These are phyloP conservation scores for Drosophila teissieri DNA, from an alignment of 1,140 invertebrate genomes.

Conservation along the genomic window DNA sequence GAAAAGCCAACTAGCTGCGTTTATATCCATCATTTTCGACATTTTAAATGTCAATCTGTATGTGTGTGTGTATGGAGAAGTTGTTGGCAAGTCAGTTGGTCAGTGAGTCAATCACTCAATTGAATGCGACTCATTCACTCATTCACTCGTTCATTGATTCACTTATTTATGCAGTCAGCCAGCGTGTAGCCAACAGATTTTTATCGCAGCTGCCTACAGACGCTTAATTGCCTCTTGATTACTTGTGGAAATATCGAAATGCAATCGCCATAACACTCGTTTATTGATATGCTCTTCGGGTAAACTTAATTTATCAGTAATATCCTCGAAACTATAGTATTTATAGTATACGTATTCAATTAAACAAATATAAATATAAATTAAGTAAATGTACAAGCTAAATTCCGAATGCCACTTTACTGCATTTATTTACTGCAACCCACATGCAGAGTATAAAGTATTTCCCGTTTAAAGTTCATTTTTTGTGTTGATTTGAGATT, in stretches of 20 bases:
- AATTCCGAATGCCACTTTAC: too few relatives aligned
- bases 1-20: conserved; percentile 49
- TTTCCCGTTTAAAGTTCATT: neutral
- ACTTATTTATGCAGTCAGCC: conserved; percentile 56
- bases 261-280: conserved; percentile 6
- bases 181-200: conserved; percentile 71
- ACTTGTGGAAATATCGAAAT: conserved; percentile 48
- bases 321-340: neutral
- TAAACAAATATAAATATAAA: too few relatives aligned
- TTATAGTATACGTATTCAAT: neutral
- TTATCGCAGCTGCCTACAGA: conserved; percentile 67
- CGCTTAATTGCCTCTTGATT: conserved; percentile 77
- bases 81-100: conserved; percentile 34
- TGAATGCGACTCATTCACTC: conserved; percentile 24
- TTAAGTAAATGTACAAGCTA: too few relatives aligned
- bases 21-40: conserved; percentile 67
- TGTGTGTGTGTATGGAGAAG: conserved; percentile 30
- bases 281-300: neutral
- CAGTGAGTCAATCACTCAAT: conserved; percentile 48
- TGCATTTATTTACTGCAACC: too few relatives aligned
- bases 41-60: conserved; percentile 77
- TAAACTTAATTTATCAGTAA: neutral
- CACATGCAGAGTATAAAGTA: neutral
- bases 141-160: conserved; percentile 25
- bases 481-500: conserved; percentile 52